Evolutionary conservation across 92 coral and sea anemone species (phyloP).

Genomic region (Parazoanthus atlanticus): DNA sequence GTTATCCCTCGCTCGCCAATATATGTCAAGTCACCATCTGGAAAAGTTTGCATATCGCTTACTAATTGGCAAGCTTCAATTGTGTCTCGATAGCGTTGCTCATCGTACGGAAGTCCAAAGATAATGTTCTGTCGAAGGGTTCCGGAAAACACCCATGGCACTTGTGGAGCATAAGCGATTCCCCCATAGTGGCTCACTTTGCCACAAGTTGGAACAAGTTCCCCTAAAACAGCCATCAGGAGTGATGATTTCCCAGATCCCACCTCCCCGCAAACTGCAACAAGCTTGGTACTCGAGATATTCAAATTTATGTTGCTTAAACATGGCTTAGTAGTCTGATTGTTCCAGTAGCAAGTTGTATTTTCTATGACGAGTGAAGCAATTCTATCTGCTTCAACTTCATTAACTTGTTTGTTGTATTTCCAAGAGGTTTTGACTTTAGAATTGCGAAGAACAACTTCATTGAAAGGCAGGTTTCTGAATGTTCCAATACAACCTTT

Average conservation of each 20-base stretch:
- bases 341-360: conserved; percentile 22
- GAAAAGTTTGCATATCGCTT: conserved; percentile 14
- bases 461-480: not conserved
- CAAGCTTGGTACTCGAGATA: conserved; percentile 1
- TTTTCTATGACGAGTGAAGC: not conserved
- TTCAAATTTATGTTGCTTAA: not conserved
- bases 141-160: conserved; percentile 34
- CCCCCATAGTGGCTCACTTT: conserved; percentile 1
- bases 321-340: not conserved
- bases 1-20: conserved; percentile 29
- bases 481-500: conserved; percentile 14
- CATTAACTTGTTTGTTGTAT: too few relatives aligned
- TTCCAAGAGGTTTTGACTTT: not conserved
- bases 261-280: conserved; percentile 19
- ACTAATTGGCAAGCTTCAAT: conserved; percentile 17
- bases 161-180: conserved; percentile 20
- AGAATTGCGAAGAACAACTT: not conserved
- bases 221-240: conserved; percentile 18
- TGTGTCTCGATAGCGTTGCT: conserved; percentile 11
- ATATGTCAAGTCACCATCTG: conserved; percentile 24
- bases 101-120: not conserved
- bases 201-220: conserved; percentile 14
- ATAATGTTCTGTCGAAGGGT: conserved; percentile 30
- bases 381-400: too few relatives aligned
- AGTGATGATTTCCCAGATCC: conserved; percentile 28